Evolutionary conservation across 2,888 invertebrate genomes (phyloP).

Genomic region (Leptinotarsa rubiginosa): DNA sequence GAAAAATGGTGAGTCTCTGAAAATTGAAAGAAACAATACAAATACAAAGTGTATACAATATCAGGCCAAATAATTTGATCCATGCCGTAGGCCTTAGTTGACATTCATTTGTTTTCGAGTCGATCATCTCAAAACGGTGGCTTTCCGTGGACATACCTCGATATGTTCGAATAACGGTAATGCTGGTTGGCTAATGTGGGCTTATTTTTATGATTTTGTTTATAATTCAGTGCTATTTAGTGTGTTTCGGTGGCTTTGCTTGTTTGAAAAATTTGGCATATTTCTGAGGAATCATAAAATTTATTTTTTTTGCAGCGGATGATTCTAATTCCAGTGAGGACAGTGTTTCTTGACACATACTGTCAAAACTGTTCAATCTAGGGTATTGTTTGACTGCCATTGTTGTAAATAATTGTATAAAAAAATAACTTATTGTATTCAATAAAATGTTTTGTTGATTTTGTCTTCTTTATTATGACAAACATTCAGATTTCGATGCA

Average conservation of each 20-base stretch:
- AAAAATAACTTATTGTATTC: slow-evolving; percentile 8
- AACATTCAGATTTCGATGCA: background rate
- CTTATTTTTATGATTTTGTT: slow-evolving; percentile 10
- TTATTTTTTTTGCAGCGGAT: slow-evolving; percentile 8
- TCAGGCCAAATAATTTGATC: no score
- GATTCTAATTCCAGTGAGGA: slow-evolving; percentile 10
- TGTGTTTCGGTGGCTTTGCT: slow-evolving; percentile 8
- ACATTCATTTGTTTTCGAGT: no score
- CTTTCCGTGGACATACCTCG: no score
- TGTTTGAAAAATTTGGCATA: background rate
- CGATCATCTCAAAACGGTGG: no score
- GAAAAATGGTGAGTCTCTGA: no score
- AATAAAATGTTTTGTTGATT: background rate
- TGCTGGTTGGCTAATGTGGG: background rate
- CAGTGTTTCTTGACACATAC: slow-evolving; percentile 11
- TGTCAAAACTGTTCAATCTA: slow-evolving; percentile 8
- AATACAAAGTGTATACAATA: no score
- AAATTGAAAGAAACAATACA: no score
- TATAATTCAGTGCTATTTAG: background rate
- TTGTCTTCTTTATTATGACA: background rate
- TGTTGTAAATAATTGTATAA: slow-evolving; percentile 9
- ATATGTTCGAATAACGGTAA: no score
- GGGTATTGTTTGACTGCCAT: slow-evolving; percentile 12
- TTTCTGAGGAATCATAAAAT: background rate
- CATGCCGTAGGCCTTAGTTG: no score